Conservation (phyloP, 2,797 vertebrate genomes). For the Steatocranus sp. region DNA sequence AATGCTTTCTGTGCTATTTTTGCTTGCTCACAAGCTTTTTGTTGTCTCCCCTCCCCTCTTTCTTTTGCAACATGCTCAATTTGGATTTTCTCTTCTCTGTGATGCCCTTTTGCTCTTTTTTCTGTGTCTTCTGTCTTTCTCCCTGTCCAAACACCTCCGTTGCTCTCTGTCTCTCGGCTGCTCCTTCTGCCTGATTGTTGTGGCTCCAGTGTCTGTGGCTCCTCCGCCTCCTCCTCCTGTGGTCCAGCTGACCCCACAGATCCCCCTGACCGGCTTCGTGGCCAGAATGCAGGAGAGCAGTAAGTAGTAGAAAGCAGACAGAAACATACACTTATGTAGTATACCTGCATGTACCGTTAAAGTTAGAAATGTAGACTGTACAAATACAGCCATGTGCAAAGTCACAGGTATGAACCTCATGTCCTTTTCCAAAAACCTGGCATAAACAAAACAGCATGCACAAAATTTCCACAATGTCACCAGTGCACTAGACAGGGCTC, state of each 20-base stretch:
- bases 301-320: conserved; percentile 86
- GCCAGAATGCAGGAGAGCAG: conserved; percentile 99
- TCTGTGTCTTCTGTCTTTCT: neutral
- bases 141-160: neutral
- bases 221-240: conserved; percentile 96
- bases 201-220: conserved; percentile 91
- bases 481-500: neutral
- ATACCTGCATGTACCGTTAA: neutral
- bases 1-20: conserved; percentile 25
- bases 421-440: neutral
- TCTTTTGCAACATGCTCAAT: neutral
- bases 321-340: neutral
- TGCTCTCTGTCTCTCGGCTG: neutral
- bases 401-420: neutral
- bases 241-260: conserved; percentile 99
- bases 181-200: conserved; percentile 47
- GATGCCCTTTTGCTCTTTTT: neutral
- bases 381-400: neutral
- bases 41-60: neutral
- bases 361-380: neutral
- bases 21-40: conserved; percentile 38
- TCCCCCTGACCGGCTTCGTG: conserved; percentile 99
- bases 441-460: neutral
- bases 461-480: rapidly evolving
- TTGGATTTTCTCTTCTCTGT: neutral